phyloP scores from a whole-genome alignment of 1,140 invertebrate genomes.

The Anastrepha ludens region DNA sequence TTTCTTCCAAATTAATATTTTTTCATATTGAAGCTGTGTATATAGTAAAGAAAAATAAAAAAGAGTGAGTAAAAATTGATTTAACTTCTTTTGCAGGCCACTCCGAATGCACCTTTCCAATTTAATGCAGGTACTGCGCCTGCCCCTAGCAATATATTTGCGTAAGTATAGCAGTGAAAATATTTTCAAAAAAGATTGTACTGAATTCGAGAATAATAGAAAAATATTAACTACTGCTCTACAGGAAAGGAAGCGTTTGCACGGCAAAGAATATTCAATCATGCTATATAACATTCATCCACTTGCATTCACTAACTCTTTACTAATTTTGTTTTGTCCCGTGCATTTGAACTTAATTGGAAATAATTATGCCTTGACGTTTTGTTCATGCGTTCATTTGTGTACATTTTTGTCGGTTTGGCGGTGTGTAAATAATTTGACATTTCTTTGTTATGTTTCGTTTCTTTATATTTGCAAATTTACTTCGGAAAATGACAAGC shows the following conservation, averaged over 20 bases:
- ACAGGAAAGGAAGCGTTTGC: constrained; percentile 19
- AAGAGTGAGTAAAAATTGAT: constrained; percentile 49
- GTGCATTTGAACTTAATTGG: constrained; percentile 11
- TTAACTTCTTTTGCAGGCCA: constrained; percentile 56
- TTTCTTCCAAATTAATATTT: constrained; percentile 32
- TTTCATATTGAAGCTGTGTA: constrained; percentile 12
- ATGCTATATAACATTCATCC: background rate
- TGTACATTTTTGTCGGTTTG: constrained; percentile 16
- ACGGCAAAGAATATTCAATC: background rate
- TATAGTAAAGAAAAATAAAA: constrained; percentile 9
- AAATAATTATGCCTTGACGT: background rate
- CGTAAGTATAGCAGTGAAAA: constrained; percentile 56
- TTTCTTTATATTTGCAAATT: background rate
- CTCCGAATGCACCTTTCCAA: constrained; percentile 58
- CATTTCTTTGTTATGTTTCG: background rate
- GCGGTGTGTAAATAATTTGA: background rate
- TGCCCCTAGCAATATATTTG: constrained; percentile 57
- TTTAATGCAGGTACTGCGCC: constrained; percentile 57
- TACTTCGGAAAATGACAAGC: background rate
- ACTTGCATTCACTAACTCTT: constrained; percentile 15
- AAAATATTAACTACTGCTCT: constrained; percentile 18
- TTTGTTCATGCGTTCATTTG: background rate
- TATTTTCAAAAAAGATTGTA: background rate
- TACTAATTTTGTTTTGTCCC: constrained; percentile 34
- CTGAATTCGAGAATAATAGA: background rate